Evolutionary conservation across 1,140 invertebrate species (phyloP), one percentile per base, ranked within the genome.

Genomic region (Diorhabda sublineata): DNA sequence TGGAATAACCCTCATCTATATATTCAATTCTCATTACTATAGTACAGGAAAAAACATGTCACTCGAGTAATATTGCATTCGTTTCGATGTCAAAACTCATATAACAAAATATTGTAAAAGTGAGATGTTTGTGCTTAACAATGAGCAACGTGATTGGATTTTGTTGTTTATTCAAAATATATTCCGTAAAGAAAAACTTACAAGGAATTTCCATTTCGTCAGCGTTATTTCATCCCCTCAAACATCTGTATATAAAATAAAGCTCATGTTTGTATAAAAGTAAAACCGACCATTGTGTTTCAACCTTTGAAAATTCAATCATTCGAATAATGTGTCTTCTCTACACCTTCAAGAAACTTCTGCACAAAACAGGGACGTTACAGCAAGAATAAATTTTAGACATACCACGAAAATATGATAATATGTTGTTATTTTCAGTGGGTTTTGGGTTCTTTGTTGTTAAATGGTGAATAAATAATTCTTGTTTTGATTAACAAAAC

Each of bases 251-350:
- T 52, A 52, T 52, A 52, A 52, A 52, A 6, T 52, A 52, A 52
- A 52, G 4, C 47, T n/a, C 6, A 52, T n/a, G n/a, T 52, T n/a
- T 6, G 6, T 52, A 52, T 3, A 26, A 52, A 52, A 52, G 47
- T n/a, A 52, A 52, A 52, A n/a, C 6, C 47, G n/a, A 52, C 47
- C 47, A 52, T 52, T 52, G 47, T 52, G n/a, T 52, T 52, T n/a
- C n/a, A 52, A 52, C 47, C 47, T 52, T 52, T 52, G 6, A 52
- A 52, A 52, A 52, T 52, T 52, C 47, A 52, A 52, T 52, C 47
- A 52, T n/a, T 52, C 47, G 3, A 52, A 52, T 52, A 52, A 52
- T 52, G 47, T 52, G 47, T 52, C 47, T 52, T n/a, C 3, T 52
- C 47, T 52, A 52, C 47, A 52, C 47, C 47, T 52, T 6, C 47